Evolutionary conservation across 2,797 vertebrate species (phyloP), one percentile per base, ranked within the genome.

Genomic region (Sparidentex hasta): DNA sequence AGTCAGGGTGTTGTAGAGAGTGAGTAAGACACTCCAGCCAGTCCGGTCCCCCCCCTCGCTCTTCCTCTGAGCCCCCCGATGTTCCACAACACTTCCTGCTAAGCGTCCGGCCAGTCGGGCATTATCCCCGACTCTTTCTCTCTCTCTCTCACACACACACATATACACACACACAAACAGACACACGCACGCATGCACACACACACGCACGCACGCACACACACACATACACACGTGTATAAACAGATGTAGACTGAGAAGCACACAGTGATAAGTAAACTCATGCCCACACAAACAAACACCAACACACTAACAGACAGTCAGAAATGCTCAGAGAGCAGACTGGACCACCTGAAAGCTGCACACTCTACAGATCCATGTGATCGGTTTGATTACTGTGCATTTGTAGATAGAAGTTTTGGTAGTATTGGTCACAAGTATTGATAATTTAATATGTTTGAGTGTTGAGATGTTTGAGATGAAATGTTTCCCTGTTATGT

Each of bases 11-110:
- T 44, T 81, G 64, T 69, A 54, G 21, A 21, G 57, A 77, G 68
- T 82, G 67, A 90, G 71, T 77, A 85, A 90, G 80, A 84, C 72
- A 66, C 74, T 80, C 76, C 65, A 71, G 71, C 23, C 77, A 46
- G 47, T 27, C 54, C 29, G 0, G 0, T 3, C 25, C 27, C 27
- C 1, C 63, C 41, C 29, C 14, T 13, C 29, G 2, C 41, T 46
- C 82, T 92, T 93, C 92, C 92, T 93, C 74, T 78, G 85, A 89
- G 76, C 41, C 74, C 71, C 67, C 90, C 68, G 83, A 90, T 84
- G 87, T 87, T 87, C 81, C 78, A 84, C 78, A 67, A 64, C 38
- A 27, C 84, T 95, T 95, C 93, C 93, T 87, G 88, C 74, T 76
- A 88, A 83, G 57, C 58, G 52, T 82, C 84, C 76, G 46, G 71